phyloP scores from a whole-genome alignment of 2,888 invertebrate genomes.

The Endotricha flammealis region DNA sequence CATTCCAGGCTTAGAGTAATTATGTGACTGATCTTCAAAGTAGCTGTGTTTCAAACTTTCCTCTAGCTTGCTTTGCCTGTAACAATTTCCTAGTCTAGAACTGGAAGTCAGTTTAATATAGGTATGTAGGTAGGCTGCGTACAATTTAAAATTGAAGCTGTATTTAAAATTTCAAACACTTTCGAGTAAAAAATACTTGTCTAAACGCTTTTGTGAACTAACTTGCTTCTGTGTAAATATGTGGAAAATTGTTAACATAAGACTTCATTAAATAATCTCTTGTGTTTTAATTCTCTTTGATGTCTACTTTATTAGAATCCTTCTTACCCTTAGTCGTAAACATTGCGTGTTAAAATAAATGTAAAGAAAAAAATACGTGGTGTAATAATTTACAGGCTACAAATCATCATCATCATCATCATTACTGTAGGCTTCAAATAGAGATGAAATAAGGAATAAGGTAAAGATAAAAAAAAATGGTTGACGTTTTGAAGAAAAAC shows the following conservation, averaged over 20 bases:
- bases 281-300: too few relatives aligned
- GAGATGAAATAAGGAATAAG: background rate
- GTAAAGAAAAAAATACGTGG: too few relatives aligned
- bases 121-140: constrained; percentile 2
- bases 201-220: constrained; percentile 42
- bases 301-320: too few relatives aligned
- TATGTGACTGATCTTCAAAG: constrained; percentile 53
- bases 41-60: constrained; percentile 36
- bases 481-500: constrained; percentile 75
- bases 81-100: background rate
- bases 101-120: too few relatives aligned
- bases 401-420: too few relatives aligned
- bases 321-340: too few relatives aligned
- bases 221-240: constrained; percentile 51
- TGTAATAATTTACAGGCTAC: too few relatives aligned
- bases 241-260: constrained; percentile 38
- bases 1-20: constrained; percentile 10
- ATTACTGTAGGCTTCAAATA: too few relatives aligned
- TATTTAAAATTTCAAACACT: constrained; percentile 9
- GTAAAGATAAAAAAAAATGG: constrained; percentile 33
- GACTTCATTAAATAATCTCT: constrained; percentile 28
- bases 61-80: constrained; percentile 37
- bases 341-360: too few relatives aligned
- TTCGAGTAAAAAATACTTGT: constrained; percentile 21
- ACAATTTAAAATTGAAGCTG: constrained; percentile 3